Evolutionary conservation across 1,140 invertebrate genomes (phyloP), one percentile per base, ranked within the genome.

Genomic region (Drosophila equinoxialis): DNA sequence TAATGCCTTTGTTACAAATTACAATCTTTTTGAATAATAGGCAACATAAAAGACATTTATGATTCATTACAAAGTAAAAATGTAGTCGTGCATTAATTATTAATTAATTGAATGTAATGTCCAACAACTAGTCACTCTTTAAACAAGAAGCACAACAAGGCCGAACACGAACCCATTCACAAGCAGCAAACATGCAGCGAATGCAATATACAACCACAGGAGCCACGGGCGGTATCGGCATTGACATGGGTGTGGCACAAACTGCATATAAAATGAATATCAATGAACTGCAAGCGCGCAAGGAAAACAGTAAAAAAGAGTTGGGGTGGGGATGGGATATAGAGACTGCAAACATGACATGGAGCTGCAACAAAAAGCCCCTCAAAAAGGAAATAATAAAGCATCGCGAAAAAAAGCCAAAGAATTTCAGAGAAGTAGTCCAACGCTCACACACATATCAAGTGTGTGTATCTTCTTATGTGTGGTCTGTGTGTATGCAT

Each of bases 261-360:
- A 58, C 55, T 64, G 69, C 68, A 72, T 69, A 74, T 64, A 69
- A 79, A 69, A 67, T 74, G 77, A 74, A 77, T 79, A 79, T 77
- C 77, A 79, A 79, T 79, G 74, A 77, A 70, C 70, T 77, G 70
- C 66, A 70, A 37, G 57, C 48, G 69, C 68, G 66, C 68, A 42
- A 68, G 57, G 23, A 55, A 61, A 59, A 67, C 63, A 74, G 68
- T 30, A 75, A 58, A 35, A 57, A 72, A 68, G 41, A n/a, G n/a
- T n/a, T n/a, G n/a, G 5, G 1, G 45, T 3, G 45, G 5, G 45
- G 7, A 8, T 23, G 17, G 17, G 8, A 10, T 0, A 55, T 4
- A 64, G 33, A 41, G 11, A 48, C 14, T 65, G 33, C 33, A 71
- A 60, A 51, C 41, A 48, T 37, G 58, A 51, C 59, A 71, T 48